These are phyloP conservation scores for Elmis aenea DNA, from an alignment of 2,888 invertebrate species.

Conservation along the genomic window DNA sequence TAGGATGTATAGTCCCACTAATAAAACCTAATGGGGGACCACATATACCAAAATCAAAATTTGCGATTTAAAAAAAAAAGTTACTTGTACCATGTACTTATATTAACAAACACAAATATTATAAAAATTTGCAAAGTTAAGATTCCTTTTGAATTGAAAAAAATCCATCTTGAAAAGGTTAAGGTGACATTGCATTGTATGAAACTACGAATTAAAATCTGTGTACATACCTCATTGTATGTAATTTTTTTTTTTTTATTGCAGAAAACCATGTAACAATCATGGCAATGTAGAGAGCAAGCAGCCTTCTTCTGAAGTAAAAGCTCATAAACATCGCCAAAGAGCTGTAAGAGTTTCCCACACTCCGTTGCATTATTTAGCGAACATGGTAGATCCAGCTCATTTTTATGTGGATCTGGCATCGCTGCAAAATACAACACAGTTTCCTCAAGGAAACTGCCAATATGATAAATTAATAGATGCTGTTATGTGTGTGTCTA, in stretches of 20 bases:
- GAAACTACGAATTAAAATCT: too few relatives aligned
- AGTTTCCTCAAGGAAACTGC: constrained; percentile 29
- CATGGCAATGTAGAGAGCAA: constrained; percentile 23
- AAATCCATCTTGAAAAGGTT: too few relatives aligned
- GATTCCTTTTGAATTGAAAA: too few relatives aligned
- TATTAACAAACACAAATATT: too few relatives aligned
- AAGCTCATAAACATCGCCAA: constrained; percentile 23
- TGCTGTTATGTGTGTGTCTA: constrained; percentile 35
- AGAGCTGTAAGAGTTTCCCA: constrained; percentile 22
- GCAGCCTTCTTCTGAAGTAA: constrained; percentile 17
- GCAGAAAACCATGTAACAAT: constrained; percentile 27
- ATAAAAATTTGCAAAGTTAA: too few relatives aligned
- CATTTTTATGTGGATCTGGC: constrained; percentile 35
- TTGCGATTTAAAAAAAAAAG: too few relatives aligned
- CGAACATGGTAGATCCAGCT: constrained; percentile 32
- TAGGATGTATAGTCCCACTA: too few relatives aligned
- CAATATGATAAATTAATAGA: constrained; percentile 36
- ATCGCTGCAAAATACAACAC: constrained; percentile 31
- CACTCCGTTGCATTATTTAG: constrained; percentile 27
- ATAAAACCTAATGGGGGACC: too few relatives aligned
- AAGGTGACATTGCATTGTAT: too few relatives aligned
- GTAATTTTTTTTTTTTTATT: constrained; percentile 1
- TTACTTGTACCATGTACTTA: too few relatives aligned
- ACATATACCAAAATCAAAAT: too few relatives aligned
- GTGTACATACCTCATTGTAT: not conserved